Conservation (phyloP, 2,797 vertebrate genomes). For the Rhynchonycteris naso region DNA sequence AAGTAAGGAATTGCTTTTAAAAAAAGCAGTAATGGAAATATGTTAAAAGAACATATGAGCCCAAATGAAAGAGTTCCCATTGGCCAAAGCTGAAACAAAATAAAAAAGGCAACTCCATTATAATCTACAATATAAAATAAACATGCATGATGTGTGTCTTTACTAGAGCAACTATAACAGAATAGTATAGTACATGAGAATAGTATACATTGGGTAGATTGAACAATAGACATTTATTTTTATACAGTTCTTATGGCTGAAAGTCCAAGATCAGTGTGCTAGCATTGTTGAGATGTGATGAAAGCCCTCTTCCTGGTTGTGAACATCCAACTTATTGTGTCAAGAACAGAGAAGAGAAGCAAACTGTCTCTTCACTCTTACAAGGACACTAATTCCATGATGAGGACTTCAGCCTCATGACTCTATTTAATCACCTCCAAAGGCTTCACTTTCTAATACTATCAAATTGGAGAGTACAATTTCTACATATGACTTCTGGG, state of each 20-base stretch:
- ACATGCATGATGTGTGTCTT: background rate
- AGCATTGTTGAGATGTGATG: rapidly evolving
- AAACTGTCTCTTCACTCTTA: no score
- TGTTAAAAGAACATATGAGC: background rate
- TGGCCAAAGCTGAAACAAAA: background rate
- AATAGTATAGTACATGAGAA: background rate
- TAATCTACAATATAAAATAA: background rate
- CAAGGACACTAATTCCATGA: background rate
- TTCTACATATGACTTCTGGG: background rate
- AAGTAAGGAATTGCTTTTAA: background rate
- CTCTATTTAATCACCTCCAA: background rate
- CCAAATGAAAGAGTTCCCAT: background rate
- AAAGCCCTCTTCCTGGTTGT: background rate
- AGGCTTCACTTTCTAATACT: background rate
- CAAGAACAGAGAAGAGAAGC: background rate
- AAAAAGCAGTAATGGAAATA: background rate
- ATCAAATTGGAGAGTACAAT: rapidly evolving
- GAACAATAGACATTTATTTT: no score
- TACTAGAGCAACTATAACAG: rapidly evolving
- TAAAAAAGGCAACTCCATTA: background rate
- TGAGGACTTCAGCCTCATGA: no score
- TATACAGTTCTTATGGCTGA: no score
- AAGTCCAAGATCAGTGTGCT: background rate
- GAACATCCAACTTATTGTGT: rapidly evolving
- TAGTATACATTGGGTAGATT: rapidly evolving